A percentile compares a stretch with the other conserved stretches of the same genome.
These are phyloP conservation scores for Coleophora deauratella DNA, from an alignment of 2,888 invertebrate species.

Conservation along the genomic window DNA sequence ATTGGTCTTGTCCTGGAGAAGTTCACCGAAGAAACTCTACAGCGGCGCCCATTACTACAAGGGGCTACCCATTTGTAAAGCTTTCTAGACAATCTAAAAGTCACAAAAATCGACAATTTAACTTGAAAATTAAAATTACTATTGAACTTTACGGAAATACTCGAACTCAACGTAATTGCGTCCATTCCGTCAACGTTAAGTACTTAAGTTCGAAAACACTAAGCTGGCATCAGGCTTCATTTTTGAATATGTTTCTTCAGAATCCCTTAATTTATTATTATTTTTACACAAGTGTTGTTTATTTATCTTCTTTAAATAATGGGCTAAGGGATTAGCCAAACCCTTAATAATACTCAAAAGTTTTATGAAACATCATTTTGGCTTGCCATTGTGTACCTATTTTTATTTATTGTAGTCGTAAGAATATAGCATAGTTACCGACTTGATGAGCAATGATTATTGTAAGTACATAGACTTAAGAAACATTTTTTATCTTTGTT, in stretches of 20 bases:
- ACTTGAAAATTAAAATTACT: background rate
- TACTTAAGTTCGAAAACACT: too few species aligned
- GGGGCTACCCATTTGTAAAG: conserved; percentile 77
- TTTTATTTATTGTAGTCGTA: conserved; percentile 52
- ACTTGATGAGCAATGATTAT: conserved; percentile 15
- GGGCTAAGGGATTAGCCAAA: too few species aligned
- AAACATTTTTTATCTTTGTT: conserved; percentile 33
- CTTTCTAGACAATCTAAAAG: conserved; percentile 56
- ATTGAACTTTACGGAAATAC: background rate
- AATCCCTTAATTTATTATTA: too few species aligned
- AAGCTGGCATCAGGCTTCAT: too few species aligned
- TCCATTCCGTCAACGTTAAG: too few species aligned
- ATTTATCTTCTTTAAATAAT: too few species aligned
- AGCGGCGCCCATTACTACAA: conserved; percentile 81
- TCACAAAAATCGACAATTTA: background rate
- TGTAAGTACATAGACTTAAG: conserved; percentile 26
- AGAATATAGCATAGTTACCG: conserved; percentile 25
- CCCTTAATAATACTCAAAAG: too few species aligned
- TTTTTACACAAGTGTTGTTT: background rate
- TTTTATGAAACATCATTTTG: conserved; percentile 10
- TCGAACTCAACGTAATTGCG: too few species aligned
- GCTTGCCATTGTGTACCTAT: conserved; percentile 39
- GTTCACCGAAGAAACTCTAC: conserved; percentile 80
- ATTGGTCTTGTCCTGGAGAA: conserved; percentile 84
- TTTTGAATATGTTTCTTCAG: too few species aligned